Percentiles rank a stretch among this genome's conserved stretches.
Evolutionary conservation across 2,797 vertebrate genomes (phyloP).

Genomic region (Phrynocephalus vlangalii): DNA sequence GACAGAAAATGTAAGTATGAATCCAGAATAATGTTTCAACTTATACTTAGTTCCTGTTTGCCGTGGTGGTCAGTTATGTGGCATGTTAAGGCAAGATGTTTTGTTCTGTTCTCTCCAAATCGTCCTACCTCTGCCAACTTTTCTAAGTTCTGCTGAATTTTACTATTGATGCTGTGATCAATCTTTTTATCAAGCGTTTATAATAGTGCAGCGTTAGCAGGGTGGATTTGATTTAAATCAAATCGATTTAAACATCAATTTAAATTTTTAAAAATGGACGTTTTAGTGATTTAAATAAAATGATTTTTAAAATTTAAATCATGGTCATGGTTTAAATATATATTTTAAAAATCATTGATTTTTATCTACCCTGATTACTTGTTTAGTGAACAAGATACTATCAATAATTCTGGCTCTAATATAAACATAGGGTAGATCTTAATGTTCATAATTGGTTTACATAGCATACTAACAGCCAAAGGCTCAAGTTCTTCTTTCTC

Average conservation of each 20-base stretch:
- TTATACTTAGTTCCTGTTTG: neutral
- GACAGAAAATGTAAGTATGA: slow-evolving; percentile 20
- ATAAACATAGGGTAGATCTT: neutral
- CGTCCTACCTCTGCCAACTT: too few species aligned
- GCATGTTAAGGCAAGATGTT: neutral
- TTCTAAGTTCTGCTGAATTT: too few species aligned
- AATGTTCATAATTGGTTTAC: neutral
- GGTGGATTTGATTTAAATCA: too few species aligned
- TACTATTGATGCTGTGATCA: neutral
- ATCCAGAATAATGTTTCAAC: neutral
- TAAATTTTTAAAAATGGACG: too few species aligned
- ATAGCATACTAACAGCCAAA: neutral
- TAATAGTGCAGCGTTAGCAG: too few species aligned
- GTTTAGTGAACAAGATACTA: neutral
- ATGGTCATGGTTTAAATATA: too few species aligned
- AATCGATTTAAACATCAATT: too few species aligned
- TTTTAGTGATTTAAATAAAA: neutral
- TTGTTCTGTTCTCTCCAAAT: neutral
- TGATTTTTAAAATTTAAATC: too few species aligned
- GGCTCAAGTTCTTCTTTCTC: neutral
- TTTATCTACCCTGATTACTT: neutral
- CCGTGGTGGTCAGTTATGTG: neutral
- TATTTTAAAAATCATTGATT: too few species aligned
- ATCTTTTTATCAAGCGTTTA: neutral
- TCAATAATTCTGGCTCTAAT: neutral